Evolutionary conservation across 2,888 invertebrate genomes (phyloP), one percentile per base, ranked within the genome.

Genomic region (Hypercompe scribonia): DNA sequence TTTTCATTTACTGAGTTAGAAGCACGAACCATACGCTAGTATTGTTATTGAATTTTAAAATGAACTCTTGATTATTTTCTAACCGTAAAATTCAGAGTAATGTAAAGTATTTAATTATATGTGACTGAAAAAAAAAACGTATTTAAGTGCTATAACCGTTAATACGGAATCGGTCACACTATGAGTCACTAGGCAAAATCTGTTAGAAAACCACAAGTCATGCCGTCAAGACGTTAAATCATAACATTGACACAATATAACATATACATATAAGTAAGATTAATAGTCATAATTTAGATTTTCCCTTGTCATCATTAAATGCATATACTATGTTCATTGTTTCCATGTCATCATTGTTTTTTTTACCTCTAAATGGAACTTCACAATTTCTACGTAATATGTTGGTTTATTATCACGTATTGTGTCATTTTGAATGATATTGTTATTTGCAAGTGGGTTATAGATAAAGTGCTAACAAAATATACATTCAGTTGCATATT

Each of bases 251-350:
- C 18, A 54, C 34, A 33, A 21, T 54, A 34, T 8, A n/a, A 50
- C 50, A 50, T 42, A 42, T 50, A 50, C 46, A 24, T 24, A n/a
- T 3, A 24, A n/a, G 13, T 3, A 24, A n/a, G 13, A 24, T 2
- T 34, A 54, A 54, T 13, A 50, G 50, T 68, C 68, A 50, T 68
- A 68, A 33, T 66, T 21, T 67, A 50, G 67, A 39, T 61, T 39
- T 68, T 31, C 36, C 61, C 39, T 50, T 36, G 68, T 68, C 67
- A 67, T 66, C 42, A 46, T 66, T 46, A 28, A 31, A 66, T 31
- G 66, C 31, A 66, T 21, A 18, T 50, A 50, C 10, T 39, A 39
- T 3, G 39, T 39, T 11, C 50, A 50, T 50, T 50, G 50, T 50
- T 50, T 24, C 24, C 50, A 24, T 50, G 24, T 24, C 50, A 50